Evolutionary conservation across 2,113 vertebrate genomes (phyloP).

Genomic region (Choloepus hoffmanni): DNA sequence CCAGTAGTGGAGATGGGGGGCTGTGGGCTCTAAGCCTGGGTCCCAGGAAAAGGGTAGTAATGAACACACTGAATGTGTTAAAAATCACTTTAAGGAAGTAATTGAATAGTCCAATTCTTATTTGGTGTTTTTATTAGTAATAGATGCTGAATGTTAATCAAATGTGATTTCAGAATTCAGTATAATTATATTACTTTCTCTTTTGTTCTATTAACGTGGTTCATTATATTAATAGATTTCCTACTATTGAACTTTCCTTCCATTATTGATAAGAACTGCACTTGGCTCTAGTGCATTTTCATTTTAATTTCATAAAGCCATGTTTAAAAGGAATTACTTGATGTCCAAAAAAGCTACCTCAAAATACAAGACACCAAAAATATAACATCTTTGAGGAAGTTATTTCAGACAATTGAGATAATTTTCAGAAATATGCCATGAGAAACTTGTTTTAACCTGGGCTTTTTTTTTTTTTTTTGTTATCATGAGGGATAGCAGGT

Average conservation of each 20-base stretch:
- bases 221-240: not conserved
- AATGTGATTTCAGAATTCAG: not conserved
- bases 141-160: not conserved
- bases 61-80: not conserved
- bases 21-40: not conserved
- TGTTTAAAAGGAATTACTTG: not conserved
- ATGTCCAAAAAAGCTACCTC: not conserved
- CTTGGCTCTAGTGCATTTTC: not conserved
- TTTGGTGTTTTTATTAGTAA: not conserved
- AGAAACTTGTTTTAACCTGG: not conserved
- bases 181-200: not conserved
- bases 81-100: not conserved
- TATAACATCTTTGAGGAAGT: not conserved
- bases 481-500: not conserved
- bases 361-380: not conserved
- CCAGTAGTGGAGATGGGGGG: not conserved
- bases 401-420: not conserved
- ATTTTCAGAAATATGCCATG: not conserved
- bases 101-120: not conserved
- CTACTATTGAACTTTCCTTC: conserved; percentile 12
- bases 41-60: not conserved
- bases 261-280: not conserved
- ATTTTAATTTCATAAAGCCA: not conserved
- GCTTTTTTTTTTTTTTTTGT: not conserved
- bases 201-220: not conserved